Base-by-base conservation (phyloP, 2,888 invertebrate genomes). In the Griposia aprilina region DNA sequence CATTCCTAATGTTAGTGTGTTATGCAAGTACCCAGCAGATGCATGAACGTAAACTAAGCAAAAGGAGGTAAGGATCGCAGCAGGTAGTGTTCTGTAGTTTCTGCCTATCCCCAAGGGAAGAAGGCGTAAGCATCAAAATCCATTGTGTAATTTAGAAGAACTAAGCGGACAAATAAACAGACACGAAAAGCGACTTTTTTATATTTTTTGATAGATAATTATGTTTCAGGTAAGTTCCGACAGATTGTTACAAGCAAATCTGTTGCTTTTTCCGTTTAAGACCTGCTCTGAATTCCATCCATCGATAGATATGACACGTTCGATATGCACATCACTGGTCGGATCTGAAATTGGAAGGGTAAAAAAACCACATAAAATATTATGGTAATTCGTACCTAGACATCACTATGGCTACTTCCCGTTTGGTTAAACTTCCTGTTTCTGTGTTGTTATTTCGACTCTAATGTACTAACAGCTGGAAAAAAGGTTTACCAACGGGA, bases 151-250 rank as follows among this genome's bases (percentile, higher is more conserved):
- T 59, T 26, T 15, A 59, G 26, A n/a, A 7, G n/a, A 41, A 63
- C 15, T n/a, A 65, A 15, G 36, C 23, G 23, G 15, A 63, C 7
- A 23, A 45, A 45, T 5, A 41, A 17, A 45, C 6, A 10, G 8
- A 59, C 20, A 20, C 17, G 17, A 41, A 10, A 41, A 65, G 41
- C 10, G n/a, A n/a, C 17, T n/a, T 66, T 41, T 41, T 41, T 11
- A 41, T 63, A n/a, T 13, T 36, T 3, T 65, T n/a, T n/a, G 17
- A 65, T 23, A 50, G 11, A 26, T 20, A 26, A 15, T 52, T 52
- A 30, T 69, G 26, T 84, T 84, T 20, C 80, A 84, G 83, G 2
- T 75, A 45, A 1, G 0, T 23, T 84, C 83, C 3, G 74, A 83
- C 48, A 77, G 36, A 2, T 75, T 84, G 62, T 41, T 84, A 30